Evolutionary conservation across 2,888 invertebrate species (phyloP).

Genomic region (Kuschelorhynchus macadamiae): DNA sequence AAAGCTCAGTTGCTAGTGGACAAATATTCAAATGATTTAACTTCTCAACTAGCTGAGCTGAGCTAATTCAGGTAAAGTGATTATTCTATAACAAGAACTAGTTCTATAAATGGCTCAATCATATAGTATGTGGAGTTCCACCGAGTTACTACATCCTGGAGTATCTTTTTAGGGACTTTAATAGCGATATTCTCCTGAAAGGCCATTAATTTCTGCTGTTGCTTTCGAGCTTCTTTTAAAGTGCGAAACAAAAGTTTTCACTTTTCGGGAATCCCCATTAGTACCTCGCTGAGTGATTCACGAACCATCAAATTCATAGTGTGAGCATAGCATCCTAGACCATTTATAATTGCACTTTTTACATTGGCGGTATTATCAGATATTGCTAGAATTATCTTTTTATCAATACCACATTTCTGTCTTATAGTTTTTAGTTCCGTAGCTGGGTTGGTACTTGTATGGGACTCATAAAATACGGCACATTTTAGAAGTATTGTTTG

Average conservation of each 20-base stretch:
- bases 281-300: no score
- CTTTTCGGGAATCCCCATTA: conserved; percentile 1
- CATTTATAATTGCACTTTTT: neutral
- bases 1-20: no score
- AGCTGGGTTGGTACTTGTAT: neutral
- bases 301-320: no score
- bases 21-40: no score
- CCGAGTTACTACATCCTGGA: conserved; percentile 50
- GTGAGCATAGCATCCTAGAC: no score
- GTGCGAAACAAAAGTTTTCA: conserved; percentile 38
- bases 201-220: conserved; percentile 20
- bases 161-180: conserved; percentile 42
- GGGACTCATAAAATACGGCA: no score
- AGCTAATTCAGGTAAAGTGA: no score
- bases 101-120: conserved; percentile 34
- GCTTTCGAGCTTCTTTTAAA: conserved; percentile 36
- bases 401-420: conserved; percentile 24
- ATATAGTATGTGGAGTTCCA: conserved; percentile 54
- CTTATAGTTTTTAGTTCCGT: conserved; percentile 34
- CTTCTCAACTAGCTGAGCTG: no score
- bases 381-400: neutral
- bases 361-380: neutral
- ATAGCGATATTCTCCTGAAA: conserved; percentile 25
- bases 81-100: no score
- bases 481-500: no score